Base-by-base conservation (phyloP, 1,140 invertebrate genomes). In the Phthorimaea operculella region DNA sequence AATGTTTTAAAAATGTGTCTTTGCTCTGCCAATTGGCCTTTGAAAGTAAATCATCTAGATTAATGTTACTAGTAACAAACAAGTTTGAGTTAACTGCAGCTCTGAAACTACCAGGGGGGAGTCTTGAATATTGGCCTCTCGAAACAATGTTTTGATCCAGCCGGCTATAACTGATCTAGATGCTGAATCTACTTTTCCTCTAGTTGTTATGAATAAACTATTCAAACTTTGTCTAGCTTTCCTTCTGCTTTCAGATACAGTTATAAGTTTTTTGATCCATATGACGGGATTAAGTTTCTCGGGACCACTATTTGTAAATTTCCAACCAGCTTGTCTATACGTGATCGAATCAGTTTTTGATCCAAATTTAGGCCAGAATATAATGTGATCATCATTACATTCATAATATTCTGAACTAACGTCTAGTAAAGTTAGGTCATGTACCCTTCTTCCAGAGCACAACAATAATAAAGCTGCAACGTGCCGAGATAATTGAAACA, bases 151-250 rank as follows among this genome's bases (percentile, higher is more conserved):
- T 16, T 45, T 33, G 1, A 73, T 17, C 70, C 70, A 73, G 14
- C 68, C 68, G 2, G 68, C 60, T 12, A 74, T 72, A 9, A 68
- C 54, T 4, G 52, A 11, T 51, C 63, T 51, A 16, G 67, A 74
- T 5, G 69, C 69, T 16, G 52, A 45, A 17, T 56, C 61, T 14
- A 70, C 63, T 47, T 50, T 48, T 1, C 61, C 62, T 54, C 59
- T 59, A 10, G 57, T 60, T 12, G 64, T 63, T 18, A 47, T 47
- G 16, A 47, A 47, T 9, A 47, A 17, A n/a, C 44, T n/a, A 9
- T 9, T 16, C 4, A 16, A 17, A 14, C 8, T 42, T 8, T 11
- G 39, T 15, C 15, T 47, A 16, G 12, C 9, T 16, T n/a, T 15
- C 4, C 44, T 15, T n/a, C 44, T 11, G 8, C 8, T 3, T 3